phyloP scores from a whole-genome alignment of 2,797 vertebrate genomes.

The Valencia hispanica region DNA sequence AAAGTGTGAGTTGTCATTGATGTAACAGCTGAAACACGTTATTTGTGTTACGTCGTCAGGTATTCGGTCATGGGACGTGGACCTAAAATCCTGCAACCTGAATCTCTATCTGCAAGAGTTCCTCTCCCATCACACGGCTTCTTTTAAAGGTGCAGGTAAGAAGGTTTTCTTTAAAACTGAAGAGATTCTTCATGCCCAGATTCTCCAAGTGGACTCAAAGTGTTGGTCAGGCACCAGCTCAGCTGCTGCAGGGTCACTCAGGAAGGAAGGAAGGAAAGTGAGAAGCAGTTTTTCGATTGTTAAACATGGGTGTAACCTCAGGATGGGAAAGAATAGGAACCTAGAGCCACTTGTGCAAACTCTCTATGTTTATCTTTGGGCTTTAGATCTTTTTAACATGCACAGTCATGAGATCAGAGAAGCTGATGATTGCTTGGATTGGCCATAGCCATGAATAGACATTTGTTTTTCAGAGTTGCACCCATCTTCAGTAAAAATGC shows the following conservation, averaged over 20 bases:
- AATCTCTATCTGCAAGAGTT: constrained; percentile 89
- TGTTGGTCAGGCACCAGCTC: constrained; percentile 24
- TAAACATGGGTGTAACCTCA: constrained; percentile 58
- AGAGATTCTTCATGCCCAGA: background rate
- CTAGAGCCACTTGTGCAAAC: constrained; percentile 36
- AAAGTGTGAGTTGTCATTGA: background rate
- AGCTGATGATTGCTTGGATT: background rate
- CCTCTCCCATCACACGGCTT: constrained; percentile 87
- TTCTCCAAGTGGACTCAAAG: constrained; percentile 11
- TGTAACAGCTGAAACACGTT: background rate
- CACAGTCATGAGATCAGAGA: constrained; percentile 6
- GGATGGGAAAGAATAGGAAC: constrained; percentile 58
- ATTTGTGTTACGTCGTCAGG: constrained; percentile 69
- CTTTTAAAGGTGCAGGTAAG: constrained; percentile 84
- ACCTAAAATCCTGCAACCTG: constrained; percentile 86
- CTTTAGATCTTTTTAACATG: constrained; percentile 4
- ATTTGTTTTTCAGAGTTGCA: constrained; percentile 1
- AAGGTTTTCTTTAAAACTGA: background rate
- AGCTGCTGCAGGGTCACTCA: constrained; percentile 53
- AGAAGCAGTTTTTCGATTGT: constrained; percentile 66
- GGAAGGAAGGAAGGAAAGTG: constrained; percentile 52
- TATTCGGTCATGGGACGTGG: constrained; percentile 89
- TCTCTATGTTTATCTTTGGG: constrained; percentile 12
- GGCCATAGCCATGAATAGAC: constrained; percentile 23
- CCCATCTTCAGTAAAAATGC: background rate